Evolutionary conservation across 2,888 invertebrate species (phyloP).

Genomic region (Aromia moschata): DNA sequence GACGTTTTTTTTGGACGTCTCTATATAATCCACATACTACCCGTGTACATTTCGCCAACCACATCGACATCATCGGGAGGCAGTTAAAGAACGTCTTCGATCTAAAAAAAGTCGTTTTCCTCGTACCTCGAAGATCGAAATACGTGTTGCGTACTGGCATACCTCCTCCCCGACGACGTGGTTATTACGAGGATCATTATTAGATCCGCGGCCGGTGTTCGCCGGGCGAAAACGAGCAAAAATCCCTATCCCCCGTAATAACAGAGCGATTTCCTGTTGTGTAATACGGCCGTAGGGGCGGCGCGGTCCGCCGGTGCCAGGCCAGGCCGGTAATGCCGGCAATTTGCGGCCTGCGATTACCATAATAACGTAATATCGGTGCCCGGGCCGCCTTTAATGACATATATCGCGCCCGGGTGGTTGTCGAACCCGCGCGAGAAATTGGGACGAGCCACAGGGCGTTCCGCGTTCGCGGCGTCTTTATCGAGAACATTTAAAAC

Average conservation of each 20-base stretch:
- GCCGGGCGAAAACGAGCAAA: constrained; percentile 11
- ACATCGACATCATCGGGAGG: too few relatives aligned
- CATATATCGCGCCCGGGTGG: constrained; percentile 34
- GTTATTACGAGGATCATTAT: constrained; percentile 12
- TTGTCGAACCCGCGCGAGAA: constrained; percentile 30
- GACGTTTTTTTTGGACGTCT: too few relatives aligned
- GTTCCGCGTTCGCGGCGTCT: too few relatives aligned
- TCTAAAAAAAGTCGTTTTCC: too few relatives aligned
- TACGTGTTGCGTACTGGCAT: too few relatives aligned
- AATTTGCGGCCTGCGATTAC: constrained; percentile 53
- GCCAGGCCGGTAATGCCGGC: constrained; percentile 52
- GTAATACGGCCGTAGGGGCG: constrained; percentile 30
- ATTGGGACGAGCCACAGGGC: too few relatives aligned
- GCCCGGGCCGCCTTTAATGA: constrained; percentile 45
- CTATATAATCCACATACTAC: too few relatives aligned
- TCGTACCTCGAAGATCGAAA: too few relatives aligned
- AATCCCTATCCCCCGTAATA: constrained; percentile 21
- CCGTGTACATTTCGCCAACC: too few relatives aligned
- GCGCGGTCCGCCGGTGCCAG: constrained; percentile 34
- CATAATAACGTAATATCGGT: constrained; percentile 55
- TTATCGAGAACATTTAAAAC: too few relatives aligned
- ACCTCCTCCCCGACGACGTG: constrained; percentile 3
- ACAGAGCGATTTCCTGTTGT: constrained; percentile 31
- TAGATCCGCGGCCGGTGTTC: constrained; percentile 6
- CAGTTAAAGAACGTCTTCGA: too few relatives aligned